Conservation (phyloP, 2,797 vertebrate species). For the Chiroxiphia lanceolata region DNA sequence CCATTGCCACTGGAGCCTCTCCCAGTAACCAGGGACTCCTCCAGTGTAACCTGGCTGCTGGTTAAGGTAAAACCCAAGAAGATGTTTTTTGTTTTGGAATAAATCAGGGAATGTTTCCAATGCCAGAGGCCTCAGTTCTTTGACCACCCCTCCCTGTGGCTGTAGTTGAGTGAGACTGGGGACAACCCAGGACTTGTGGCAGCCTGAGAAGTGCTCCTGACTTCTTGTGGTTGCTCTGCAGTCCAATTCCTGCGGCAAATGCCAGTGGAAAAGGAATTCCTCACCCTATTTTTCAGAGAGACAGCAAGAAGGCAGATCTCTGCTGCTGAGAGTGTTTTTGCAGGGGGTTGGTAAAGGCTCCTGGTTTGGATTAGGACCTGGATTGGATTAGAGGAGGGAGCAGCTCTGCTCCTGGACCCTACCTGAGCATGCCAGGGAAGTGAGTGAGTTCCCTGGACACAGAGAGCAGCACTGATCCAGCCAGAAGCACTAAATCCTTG, state of each 20-base stretch:
- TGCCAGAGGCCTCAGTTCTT: background rate
- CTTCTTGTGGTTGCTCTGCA: background rate
- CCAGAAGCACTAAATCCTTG: background rate
- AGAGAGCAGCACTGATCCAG: background rate
- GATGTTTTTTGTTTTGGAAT: background rate
- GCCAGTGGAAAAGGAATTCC: background rate
- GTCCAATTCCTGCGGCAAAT: background rate
- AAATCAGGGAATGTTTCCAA: background rate
- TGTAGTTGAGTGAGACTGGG: background rate
- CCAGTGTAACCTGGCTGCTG: background rate
- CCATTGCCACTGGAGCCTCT: background rate
- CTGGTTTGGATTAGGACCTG: background rate
- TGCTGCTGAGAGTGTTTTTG: background rate
- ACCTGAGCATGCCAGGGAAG: background rate
- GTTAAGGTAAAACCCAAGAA: background rate
- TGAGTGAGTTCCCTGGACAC: background rate
- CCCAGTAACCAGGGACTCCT: background rate
- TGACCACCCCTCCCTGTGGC: background rate
- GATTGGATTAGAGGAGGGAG: background rate
- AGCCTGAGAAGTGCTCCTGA: background rate
- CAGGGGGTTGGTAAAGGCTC: background rate
- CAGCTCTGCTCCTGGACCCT: background rate
- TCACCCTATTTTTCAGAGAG: background rate
- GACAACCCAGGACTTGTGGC: background rate
- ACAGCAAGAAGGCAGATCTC: background rate